Conservation (phyloP, 2,888 invertebrate genomes). For the Drosophila mulleri region DNA sequence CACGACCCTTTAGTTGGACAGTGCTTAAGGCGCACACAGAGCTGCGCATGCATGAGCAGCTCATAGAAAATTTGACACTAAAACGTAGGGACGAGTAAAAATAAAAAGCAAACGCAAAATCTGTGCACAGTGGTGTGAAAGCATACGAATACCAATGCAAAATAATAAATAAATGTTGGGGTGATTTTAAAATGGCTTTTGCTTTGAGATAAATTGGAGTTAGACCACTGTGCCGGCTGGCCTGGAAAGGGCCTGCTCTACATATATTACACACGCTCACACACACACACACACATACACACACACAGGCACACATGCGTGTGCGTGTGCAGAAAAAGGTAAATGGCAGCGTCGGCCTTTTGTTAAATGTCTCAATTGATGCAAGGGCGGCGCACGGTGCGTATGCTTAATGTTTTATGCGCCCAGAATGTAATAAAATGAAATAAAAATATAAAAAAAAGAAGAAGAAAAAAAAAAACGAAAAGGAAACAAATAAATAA, state of each 20-base stretch:
- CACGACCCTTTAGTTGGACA: constrained; percentile 51
- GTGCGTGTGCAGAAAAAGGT: constrained; percentile 55
- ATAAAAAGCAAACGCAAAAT: constrained; percentile 6
- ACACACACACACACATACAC: constrained; percentile 22
- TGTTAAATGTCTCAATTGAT: constrained; percentile 78
- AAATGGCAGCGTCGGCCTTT: constrained; percentile 64
- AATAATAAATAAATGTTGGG: not conserved
- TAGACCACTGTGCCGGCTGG: constrained; percentile 34
- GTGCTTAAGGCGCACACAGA: constrained; percentile 24
- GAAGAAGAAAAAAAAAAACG: too few relatives aligned
- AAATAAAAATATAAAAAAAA: not conserved
- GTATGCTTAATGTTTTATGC: constrained; percentile 62
- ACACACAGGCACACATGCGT: not conserved
- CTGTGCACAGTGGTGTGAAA: constrained; percentile 47
- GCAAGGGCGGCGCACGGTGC: constrained; percentile 43
- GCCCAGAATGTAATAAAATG: constrained; percentile 26
- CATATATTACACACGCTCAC: constrained; percentile 59
- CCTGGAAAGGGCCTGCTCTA: constrained; percentile 48
- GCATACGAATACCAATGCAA: not conserved
- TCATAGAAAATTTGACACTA: constrained; percentile 54
- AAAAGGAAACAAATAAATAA: constrained; percentile 22
- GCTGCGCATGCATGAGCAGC: constrained; percentile 54
- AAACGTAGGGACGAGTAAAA: constrained; percentile 39
- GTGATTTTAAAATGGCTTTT: not conserved
- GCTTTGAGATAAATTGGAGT: not conserved